phyloP scores from a whole-genome alignment of 2,888 invertebrate genomes.

The Willowsia nigromaculata region DNA sequence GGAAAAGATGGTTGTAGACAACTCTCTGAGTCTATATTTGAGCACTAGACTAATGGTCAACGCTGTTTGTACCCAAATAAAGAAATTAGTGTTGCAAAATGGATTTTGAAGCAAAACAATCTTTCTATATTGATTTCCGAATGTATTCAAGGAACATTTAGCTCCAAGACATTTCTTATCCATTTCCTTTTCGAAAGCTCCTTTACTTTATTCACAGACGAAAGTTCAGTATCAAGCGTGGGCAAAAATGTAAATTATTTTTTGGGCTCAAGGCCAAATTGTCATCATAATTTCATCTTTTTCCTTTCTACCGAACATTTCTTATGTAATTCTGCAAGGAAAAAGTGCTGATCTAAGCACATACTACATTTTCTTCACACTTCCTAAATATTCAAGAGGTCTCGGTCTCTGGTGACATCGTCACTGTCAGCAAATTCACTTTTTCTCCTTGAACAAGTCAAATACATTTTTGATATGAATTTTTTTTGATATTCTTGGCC shows the following conservation, averaged over 20 bases:
- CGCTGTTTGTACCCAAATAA: no score
- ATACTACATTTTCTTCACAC: background rate
- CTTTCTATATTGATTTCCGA: no score
- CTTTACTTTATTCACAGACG: background rate
- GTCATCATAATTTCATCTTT: background rate
- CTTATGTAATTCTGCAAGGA: slow-evolving; percentile 26
- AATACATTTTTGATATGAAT: background rate
- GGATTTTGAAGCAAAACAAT: no score
- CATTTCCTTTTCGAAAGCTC: no score
- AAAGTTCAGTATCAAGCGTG: background rate
- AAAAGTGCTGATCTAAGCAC: no score
- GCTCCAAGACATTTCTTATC: no score
- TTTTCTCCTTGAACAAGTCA: background rate
- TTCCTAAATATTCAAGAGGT: background rate
- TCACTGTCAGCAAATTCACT: background rate
- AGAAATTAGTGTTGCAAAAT: no score
- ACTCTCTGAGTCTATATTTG: no score
- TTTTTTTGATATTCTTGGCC: background rate
- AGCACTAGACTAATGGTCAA: no score
- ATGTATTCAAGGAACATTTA: no score
- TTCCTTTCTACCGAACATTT: background rate
- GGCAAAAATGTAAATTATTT: slow-evolving; percentile 51
- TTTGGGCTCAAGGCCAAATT: slow-evolving; percentile 58
- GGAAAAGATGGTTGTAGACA: no score
- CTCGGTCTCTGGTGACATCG: slow-evolving; percentile 17